These are phyloP conservation scores for Crocodylus rhombifer DNA, from an alignment of 2,797 vertebrate species.

Conservation along the genomic window DNA sequence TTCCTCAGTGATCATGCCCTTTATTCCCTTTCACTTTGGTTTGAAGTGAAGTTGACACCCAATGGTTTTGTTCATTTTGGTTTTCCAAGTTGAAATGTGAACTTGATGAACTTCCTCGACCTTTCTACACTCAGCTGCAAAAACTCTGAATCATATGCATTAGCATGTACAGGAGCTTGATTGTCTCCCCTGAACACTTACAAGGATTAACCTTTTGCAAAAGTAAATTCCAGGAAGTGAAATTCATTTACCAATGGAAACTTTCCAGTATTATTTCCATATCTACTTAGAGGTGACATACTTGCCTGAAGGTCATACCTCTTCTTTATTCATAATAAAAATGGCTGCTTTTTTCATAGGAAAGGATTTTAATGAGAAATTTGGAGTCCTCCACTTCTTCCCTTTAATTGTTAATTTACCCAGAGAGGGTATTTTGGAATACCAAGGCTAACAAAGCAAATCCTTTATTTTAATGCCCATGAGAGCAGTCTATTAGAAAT, in stretches of 20 bases:
- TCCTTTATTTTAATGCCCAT: constrained; percentile 50
- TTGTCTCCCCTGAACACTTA: neutral
- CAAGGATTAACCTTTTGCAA: constrained; percentile 41
- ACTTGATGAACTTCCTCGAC: neutral
- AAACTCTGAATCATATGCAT: neutral
- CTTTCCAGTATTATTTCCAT: neutral
- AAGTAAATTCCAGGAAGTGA: neutral
- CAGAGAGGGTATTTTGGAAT: constrained; percentile 1
- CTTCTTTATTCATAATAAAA: neutral
- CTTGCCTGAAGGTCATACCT: neutral
- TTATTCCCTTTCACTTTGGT: neutral
- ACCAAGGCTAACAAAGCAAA: neutral
- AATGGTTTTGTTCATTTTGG: neutral
- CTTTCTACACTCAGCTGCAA: constrained; percentile 25
- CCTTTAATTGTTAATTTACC: constrained; percentile 34
- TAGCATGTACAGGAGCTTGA: neutral
- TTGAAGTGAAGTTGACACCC: neutral
- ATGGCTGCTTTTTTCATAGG: neutral
- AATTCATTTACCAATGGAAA: neutral
- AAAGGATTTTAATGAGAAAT: constrained; percentile 24
- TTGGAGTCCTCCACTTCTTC: neutral
- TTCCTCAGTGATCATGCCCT: neutral
- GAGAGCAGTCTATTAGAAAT: neutral
- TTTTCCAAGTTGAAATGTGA: constrained; percentile 31
- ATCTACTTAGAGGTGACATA: neutral